These are phyloP conservation scores for Argyresthia goedartella DNA, from an alignment of 2,888 invertebrate genomes.

Conservation along the genomic window DNA sequence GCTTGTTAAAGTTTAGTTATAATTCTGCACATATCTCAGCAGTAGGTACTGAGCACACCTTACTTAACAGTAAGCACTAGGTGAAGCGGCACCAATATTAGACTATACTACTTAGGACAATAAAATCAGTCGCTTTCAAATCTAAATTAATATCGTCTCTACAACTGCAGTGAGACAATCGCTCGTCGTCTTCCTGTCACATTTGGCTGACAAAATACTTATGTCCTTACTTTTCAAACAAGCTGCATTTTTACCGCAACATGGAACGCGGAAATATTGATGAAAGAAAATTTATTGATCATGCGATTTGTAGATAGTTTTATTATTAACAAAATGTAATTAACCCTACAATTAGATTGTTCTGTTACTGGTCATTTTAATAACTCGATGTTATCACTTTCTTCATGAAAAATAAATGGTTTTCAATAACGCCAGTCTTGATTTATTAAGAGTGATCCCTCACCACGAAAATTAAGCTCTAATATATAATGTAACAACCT, in stretches of 20 bases:
- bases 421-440: slow-evolving; percentile 35
- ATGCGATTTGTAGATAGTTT: slow-evolving; percentile 15
- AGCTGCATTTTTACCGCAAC: background rate
- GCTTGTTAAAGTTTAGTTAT: background rate
- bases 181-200: slow-evolving; percentile 51
- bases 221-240: background rate
- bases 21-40: no score
- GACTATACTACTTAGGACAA: slow-evolving; percentile 68
- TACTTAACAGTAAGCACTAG: slow-evolving; percentile 38
- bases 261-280: no score
- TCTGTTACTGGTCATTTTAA: slow-evolving; percentile 34
- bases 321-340: slow-evolving; percentile 36
- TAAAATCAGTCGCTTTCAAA: slow-evolving; percentile 48
- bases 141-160: slow-evolving; percentile 15
- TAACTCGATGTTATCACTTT: slow-evolving; percentile 51
- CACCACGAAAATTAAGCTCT: background rate
- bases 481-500: background rate
- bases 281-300: background rate
- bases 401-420: slow-evolving; percentile 61
- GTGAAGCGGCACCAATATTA: slow-evolving; percentile 39
- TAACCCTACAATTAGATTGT: slow-evolving; percentile 33
- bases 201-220: slow-evolving; percentile 26
- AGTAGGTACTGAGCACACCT: slow-evolving; percentile 21
- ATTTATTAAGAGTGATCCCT: background rate
- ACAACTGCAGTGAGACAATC: no score